Conservation (phyloP, 1,140 invertebrate species). For the Meloidogyne hapla region DNA sequence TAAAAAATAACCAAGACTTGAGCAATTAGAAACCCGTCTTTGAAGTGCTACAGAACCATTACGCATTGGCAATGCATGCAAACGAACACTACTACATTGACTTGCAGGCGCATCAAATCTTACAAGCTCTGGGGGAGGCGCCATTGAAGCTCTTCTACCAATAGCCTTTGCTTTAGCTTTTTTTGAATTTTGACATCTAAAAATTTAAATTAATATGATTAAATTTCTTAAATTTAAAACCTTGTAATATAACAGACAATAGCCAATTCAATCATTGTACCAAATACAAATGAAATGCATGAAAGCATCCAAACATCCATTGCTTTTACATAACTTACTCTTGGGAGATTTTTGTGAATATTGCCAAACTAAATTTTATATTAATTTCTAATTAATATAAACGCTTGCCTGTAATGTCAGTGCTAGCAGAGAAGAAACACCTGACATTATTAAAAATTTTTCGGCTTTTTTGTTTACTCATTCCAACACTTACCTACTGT, state of each 20-base stretch:
- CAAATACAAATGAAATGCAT: slow-evolving; percentile 63
- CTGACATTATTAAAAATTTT: too few relatives aligned
- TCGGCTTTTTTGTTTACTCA: too few relatives aligned
- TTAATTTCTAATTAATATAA: neutral
- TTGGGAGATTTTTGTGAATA: slow-evolving; percentile 61
- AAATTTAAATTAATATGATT: neutral
- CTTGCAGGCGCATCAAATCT: slow-evolving; percentile 18
- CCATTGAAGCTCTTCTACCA: neutral
- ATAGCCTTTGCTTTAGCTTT: slow-evolving; percentile 22
- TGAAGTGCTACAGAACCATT: slow-evolving; percentile 12
- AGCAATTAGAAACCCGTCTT: slow-evolving; percentile 19
- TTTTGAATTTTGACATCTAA: slow-evolving; percentile 15
- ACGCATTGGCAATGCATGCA: slow-evolving; percentile 8
- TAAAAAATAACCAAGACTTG: slow-evolving; percentile 1
- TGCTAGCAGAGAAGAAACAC: slow-evolving; percentile 59
- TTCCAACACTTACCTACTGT: too few relatives aligned
- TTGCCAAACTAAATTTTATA: slow-evolving; percentile 57
- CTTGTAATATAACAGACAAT: slow-evolving; percentile 62
- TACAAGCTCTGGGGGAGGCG: slow-evolving; percentile 1
- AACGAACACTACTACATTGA: slow-evolving; percentile 6
- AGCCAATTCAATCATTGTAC: slow-evolving; percentile 62
- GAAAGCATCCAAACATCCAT: slow-evolving; percentile 64
- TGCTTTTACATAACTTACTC: slow-evolving; percentile 59
- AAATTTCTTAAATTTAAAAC: slow-evolving; percentile 41
- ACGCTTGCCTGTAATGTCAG: slow-evolving; percentile 52